Percentiles rank a stretch among this genome's conserved stretches.
Conservation (phyloP, 2,888 invertebrate genomes). For the Copidosoma aretas region DNA sequence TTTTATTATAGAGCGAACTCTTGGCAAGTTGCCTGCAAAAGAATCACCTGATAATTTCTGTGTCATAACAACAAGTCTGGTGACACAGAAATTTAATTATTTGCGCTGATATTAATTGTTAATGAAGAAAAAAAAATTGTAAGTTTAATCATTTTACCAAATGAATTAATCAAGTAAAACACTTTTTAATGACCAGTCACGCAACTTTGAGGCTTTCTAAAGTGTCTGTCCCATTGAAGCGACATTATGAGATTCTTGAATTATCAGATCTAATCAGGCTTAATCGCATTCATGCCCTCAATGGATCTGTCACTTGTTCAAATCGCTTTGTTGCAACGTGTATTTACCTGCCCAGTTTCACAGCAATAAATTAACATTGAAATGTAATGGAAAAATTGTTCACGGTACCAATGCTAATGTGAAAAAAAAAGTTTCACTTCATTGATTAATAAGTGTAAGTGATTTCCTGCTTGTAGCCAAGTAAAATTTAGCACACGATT, state of each 20-base stretch:
- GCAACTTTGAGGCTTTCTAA: not conserved
- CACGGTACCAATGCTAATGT: no score
- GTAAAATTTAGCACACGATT: no score
- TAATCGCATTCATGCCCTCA: constrained; percentile 23
- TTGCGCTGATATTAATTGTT: not conserved
- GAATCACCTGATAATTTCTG: not conserved
- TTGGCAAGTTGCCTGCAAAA: not conserved
- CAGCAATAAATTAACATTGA: no score
- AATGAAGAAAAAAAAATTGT: not conserved
- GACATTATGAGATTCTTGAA: constrained; percentile 29
- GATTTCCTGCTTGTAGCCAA: no score
- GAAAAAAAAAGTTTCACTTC: no score
- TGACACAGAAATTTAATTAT: not conserved
- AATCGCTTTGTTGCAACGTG: constrained; percentile 33
- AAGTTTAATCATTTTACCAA: not conserved
- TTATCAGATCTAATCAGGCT: constrained; percentile 31
- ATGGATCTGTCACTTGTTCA: constrained; percentile 34
- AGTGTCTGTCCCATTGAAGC: constrained; percentile 2
- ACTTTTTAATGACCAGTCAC: no score
- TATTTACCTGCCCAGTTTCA: not conserved
- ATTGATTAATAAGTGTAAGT: no score
- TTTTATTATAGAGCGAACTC: not conserved
- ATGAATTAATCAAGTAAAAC: not conserved
- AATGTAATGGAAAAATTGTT: no score
- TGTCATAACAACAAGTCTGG: not conserved